A percentile compares a stretch with the other conserved stretches of the same genome.
phyloP scores from a whole-genome alignment of 2,888 invertebrate species.

The Agapostemon virescens region DNA sequence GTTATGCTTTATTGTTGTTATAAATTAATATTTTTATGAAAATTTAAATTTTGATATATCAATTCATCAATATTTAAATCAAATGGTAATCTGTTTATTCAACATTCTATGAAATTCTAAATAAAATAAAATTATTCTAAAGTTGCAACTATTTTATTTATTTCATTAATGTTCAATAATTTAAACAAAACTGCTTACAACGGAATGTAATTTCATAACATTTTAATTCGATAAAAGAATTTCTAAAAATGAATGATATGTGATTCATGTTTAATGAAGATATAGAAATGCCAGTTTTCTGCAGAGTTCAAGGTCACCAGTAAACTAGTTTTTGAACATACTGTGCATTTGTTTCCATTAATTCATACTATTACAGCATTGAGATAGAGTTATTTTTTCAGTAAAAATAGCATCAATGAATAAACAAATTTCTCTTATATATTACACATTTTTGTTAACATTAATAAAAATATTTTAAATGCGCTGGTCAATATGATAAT shows the following conservation, averaged over 20 bases:
- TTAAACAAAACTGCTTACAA: conserved; percentile 2
- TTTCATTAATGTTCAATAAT: neutral
- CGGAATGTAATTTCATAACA: neutral
- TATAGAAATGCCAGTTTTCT: conserved; percentile 17
- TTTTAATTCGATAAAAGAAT: neutral
- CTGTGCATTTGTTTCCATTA: neutral
- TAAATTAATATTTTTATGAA: neutral
- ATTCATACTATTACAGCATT: neutral
- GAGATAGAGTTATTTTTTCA: neutral
- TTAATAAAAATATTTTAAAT: neutral
- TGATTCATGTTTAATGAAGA: neutral
- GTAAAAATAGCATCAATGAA: neutral
- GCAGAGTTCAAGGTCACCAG: conserved; percentile 63
- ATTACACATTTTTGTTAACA: neutral
- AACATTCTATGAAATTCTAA: neutral
- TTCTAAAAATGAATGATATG: neutral
- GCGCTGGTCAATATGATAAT: neutral
- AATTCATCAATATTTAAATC: neutral
- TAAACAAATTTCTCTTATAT: neutral
- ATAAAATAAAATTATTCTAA: neutral
- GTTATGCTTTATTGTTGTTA: neutral
- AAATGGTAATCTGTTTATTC: neutral
- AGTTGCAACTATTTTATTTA: neutral
- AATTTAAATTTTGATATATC: neutral
- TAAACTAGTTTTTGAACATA: conserved; percentile 59